These are phyloP conservation scores for Mycteria americana DNA, from an alignment of 2,797 vertebrate genomes.

Conservation along the genomic window DNA sequence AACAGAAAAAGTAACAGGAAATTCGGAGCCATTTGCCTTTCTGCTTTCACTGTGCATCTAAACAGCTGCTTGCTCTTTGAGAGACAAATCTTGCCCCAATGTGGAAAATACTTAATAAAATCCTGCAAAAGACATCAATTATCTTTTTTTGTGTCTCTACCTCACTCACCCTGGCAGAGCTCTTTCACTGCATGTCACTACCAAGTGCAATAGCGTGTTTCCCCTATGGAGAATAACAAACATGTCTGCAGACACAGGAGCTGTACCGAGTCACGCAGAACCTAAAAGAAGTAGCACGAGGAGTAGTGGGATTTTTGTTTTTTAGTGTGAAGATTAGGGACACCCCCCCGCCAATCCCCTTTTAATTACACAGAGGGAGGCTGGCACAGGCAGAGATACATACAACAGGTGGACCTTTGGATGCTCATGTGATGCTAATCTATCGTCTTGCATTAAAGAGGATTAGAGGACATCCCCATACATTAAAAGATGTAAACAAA, in stretches of 20 bases:
- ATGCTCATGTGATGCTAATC: fast-evolving
- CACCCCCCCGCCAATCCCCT: fast-evolving
- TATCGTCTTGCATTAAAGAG: fast-evolving
- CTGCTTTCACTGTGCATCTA: fast-evolving
- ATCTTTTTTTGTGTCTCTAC: too few relatives aligned
- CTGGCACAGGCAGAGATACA: too few relatives aligned
- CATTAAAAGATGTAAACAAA: fast-evolving
- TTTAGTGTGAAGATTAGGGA: background rate
- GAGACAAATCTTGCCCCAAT: background rate
- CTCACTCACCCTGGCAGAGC: background rate
- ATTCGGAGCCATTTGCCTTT: background rate
- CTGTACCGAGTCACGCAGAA: too few relatives aligned
- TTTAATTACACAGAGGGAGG: background rate
- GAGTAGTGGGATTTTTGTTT: fast-evolving
- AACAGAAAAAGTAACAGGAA: background rate
- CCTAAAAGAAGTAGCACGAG: fast-evolving
- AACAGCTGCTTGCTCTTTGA: background rate
- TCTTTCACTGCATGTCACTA: fast-evolving
- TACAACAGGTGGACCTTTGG: fast-evolving
- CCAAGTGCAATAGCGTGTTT: fast-evolving
- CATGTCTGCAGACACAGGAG: fast-evolving
- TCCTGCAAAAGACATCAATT: background rate
- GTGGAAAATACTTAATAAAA: background rate
- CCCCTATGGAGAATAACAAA: fast-evolving
- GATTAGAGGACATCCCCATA: too few relatives aligned